phyloP scores from a whole-genome alignment of 2,888 invertebrate species.

The Cosmorhoe ocellata region DNA sequence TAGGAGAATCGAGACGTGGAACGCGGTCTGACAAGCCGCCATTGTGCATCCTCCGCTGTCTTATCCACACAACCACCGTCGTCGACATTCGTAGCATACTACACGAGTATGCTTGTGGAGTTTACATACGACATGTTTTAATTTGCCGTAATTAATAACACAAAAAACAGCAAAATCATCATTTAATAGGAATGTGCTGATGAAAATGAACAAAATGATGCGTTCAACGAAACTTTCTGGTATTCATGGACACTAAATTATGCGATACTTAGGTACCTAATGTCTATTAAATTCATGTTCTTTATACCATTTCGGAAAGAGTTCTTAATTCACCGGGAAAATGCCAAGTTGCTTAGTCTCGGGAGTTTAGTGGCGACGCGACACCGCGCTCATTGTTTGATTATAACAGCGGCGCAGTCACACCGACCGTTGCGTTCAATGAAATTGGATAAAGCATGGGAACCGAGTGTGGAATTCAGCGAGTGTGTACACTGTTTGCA shows the following conservation, averaged over 20 bases:
- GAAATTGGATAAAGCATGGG: slow-evolving; percentile 81
- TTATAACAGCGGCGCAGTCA: slow-evolving; percentile 64
- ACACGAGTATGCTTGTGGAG: no score
- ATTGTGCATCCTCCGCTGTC: slow-evolving; percentile 37
- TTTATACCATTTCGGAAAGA: not conserved
- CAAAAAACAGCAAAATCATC: slow-evolving; percentile 38
- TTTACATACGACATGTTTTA: slow-evolving; percentile 3
- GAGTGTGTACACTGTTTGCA: slow-evolving; percentile 72
- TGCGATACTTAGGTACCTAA: no score
- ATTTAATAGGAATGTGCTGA: slow-evolving; percentile 63
- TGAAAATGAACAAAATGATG: slow-evolving; percentile 36
- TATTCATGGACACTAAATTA: no score
- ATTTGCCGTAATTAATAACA: slow-evolving; percentile 9
- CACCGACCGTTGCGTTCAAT: slow-evolving; percentile 70
- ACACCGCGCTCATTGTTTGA: slow-evolving; percentile 73
- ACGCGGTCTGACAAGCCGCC: slow-evolving; percentile 37
- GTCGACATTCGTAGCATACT: slow-evolving; percentile 9
- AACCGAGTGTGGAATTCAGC: slow-evolving; percentile 73
- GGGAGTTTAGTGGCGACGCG: slow-evolving; percentile 60
- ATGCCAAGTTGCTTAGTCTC: slow-evolving; percentile 63
- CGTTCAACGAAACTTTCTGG: slow-evolving; percentile 52
- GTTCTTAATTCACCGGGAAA: slow-evolving; percentile 47
- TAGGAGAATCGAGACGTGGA: slow-evolving; percentile 47
- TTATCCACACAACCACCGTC: slow-evolving; percentile 20
- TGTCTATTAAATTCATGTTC: no score